Conservation (phyloP, 37 sponge, comb jelly and placozoan species). For the Cladorhizidae sp. region DNA sequence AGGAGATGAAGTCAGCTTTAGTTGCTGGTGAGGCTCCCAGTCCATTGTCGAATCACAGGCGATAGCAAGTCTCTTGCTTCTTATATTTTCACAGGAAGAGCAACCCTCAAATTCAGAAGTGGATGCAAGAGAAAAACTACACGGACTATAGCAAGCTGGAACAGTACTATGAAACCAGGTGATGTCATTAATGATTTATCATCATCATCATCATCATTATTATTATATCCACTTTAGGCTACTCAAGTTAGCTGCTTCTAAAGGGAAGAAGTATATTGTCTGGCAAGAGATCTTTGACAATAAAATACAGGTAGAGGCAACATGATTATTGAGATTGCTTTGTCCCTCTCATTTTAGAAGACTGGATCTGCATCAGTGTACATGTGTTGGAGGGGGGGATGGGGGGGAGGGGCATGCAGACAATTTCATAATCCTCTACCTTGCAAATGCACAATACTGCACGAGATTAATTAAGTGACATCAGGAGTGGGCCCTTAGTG, state of each 20-base stretch:
- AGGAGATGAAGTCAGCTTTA: slow-evolving; percentile 92
- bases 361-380: too few species aligned
- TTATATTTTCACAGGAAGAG: slow-evolving; percentile 45
- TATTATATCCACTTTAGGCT: slow-evolving; percentile 33
- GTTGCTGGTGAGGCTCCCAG: slow-evolving; percentile 57
- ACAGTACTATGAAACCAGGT: slow-evolving; percentile 88
- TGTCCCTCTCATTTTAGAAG: too few species aligned
- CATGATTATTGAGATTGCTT: too few species aligned
- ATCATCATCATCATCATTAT: neutral
- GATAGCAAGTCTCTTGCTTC: neutral
- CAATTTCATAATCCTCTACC: too few species aligned
- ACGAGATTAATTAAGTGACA: too few species aligned
- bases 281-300: slow-evolving; percentile 98
- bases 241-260: slow-evolving; percentile 57
- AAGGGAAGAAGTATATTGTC: slow-evolving; percentile 87
- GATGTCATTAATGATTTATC: neutral
- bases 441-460: too few species aligned
- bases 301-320: slow-evolving; percentile 52
- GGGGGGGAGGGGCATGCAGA: too few species aligned
- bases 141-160: slow-evolving; percentile 85
- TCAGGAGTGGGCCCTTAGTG: neutral
- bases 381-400: too few species aligned
- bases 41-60: neutral
- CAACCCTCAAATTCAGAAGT: slow-evolving; percentile 77
- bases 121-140: slow-evolving; percentile 66